phyloP scores from a whole-genome alignment of 2,113 vertebrate genomes.

The Butastur rufipennis region DNA sequence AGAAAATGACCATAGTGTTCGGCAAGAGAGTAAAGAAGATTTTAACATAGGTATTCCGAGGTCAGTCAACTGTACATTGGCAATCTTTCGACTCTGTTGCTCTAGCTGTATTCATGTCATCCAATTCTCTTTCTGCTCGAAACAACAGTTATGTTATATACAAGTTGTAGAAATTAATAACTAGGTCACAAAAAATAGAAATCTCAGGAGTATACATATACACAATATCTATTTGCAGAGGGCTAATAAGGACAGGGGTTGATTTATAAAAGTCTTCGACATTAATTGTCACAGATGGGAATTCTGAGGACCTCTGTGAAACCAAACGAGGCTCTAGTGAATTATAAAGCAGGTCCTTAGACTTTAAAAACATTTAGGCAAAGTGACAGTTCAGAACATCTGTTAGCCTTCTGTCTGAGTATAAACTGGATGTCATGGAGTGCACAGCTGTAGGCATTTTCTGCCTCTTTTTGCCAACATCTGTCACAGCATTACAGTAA shows the following conservation, averaged over 20 bases:
- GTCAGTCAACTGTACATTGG: not conserved
- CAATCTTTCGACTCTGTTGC: not conserved
- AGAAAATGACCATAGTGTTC: not conserved
- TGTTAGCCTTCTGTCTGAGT: conserved; percentile 82
- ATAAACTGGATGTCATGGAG: conserved; percentile 76
- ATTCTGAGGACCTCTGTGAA: conserved; percentile 74
- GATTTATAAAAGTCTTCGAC: conserved; percentile 71
- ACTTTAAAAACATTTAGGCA: conserved; percentile 77
- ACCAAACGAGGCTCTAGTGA: conserved; percentile 66
- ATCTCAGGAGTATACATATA: conserved; percentile 62
- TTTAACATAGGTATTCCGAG: not conserved
- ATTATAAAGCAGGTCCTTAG: conserved; percentile 75
- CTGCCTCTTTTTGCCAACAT: conserved; percentile 90
- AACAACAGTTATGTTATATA: conserved; percentile 56
- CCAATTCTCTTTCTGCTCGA: not conserved
- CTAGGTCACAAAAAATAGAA: conserved; percentile 50
- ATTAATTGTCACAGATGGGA: conserved; percentile 72
- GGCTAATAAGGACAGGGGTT: conserved; percentile 72
- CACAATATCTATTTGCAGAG: conserved; percentile 63
- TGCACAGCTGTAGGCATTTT: conserved; percentile 88
- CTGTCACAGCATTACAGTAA: conserved; percentile 85
- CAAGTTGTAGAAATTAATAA: conserved; percentile 80
- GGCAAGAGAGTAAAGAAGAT: not conserved
- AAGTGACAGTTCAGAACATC: conserved; percentile 89
- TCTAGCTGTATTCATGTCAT: not conserved